Percentiles rank a stretch among this genome's conserved stretches.
Evolutionary conservation across 2,797 vertebrate species (phyloP).

Genomic region (Morelia viridis): DNA sequence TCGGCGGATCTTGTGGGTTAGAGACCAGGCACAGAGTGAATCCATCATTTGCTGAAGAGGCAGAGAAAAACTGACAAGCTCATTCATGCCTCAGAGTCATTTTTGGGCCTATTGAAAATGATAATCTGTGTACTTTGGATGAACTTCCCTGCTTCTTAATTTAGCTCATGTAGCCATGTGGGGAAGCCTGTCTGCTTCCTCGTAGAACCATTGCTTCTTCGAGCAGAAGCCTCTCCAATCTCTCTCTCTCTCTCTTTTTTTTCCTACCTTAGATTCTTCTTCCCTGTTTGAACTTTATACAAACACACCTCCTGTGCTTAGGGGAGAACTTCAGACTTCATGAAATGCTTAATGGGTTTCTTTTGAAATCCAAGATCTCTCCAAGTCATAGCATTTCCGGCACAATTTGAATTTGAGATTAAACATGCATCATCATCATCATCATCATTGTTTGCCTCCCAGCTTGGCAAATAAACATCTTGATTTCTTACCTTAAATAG

Average conservation of each 20-base stretch:
- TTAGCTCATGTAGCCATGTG: conserved; percentile 72
- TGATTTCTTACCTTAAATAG: neutral
- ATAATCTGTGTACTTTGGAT: conserved; percentile 87
- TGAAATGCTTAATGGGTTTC: conserved; percentile 70
- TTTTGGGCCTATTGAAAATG: conserved; percentile 87
- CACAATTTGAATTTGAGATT: conserved; percentile 65
- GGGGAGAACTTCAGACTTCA: conserved; percentile 71
- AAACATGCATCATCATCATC: conserved; percentile 46
- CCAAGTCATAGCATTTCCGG: conserved; percentile 53
- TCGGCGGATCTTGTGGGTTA: conserved; percentile 74
- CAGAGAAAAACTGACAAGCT: conserved; percentile 86
- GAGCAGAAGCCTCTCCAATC: conserved; percentile 65
- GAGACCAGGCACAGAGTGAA: conserved; percentile 69
- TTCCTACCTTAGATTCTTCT: conserved; percentile 55
- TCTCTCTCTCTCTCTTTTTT: conserved; percentile 13
- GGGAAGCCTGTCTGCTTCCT: conserved; percentile 62
- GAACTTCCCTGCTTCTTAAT: conserved; percentile 81
- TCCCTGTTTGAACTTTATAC: conserved; percentile 66
- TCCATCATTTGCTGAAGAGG: conserved; percentile 77
- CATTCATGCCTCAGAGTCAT: conserved; percentile 88
- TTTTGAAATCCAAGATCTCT: conserved; percentile 57
- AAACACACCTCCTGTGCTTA: conserved; percentile 56
- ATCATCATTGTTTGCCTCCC: neutral
- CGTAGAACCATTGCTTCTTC: conserved; percentile 63
- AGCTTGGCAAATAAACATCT: conserved; percentile 13